phyloP scores from a whole-genome alignment of 1,140 invertebrate species.

The Aculops lycopersici region DNA sequence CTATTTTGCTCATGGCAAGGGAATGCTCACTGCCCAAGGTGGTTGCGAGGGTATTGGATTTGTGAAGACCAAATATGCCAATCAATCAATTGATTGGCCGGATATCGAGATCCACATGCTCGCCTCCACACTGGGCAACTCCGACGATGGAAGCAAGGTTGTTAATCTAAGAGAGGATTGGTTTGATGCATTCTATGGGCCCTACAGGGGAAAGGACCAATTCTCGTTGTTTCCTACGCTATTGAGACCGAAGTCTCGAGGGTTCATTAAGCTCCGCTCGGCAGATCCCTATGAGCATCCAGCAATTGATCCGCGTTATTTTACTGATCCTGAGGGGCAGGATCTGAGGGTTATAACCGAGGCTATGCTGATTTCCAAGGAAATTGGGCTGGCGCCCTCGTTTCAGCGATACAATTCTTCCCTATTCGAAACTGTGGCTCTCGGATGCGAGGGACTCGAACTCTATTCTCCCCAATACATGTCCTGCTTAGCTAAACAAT shows the following conservation, averaged over 20 bases:
- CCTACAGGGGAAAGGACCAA: slow-evolving; percentile 22
- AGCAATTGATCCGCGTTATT: slow-evolving; percentile 65
- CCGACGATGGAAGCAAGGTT: slow-evolving; percentile 11
- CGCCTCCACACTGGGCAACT: slow-evolving; percentile 10
- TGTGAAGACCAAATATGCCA: slow-evolving; percentile 45
- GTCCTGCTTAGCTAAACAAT: slow-evolving; percentile 46
- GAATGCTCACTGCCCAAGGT: slow-evolving; percentile 11
- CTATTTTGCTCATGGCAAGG: slow-evolving; percentile 21
- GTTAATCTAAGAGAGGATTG: slow-evolving; percentile 10
- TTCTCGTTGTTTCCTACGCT: slow-evolving; percentile 58
- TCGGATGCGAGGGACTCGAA: slow-evolving; percentile 33
- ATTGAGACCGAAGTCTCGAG: slow-evolving; percentile 33
- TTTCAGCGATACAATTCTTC: slow-evolving; percentile 18
- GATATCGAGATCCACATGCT: slow-evolving; percentile 40
- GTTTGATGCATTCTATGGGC: slow-evolving; percentile 11
- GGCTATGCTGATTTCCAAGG: slow-evolving; percentile 17
- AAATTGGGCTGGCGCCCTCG: slow-evolving; percentile 19
- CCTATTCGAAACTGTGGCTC: slow-evolving; percentile 16
- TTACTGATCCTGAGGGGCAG: slow-evolving; percentile 37
- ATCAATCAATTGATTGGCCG: slow-evolving; percentile 29
- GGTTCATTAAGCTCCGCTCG: slow-evolving; percentile 38
- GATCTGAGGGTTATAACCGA: slow-evolving; percentile 44
- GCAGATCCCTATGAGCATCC: slow-evolving; percentile 62
- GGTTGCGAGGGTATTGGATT: slow-evolving; percentile 41
- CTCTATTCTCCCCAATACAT: slow-evolving; percentile 43